Conservation (phyloP, 2,797 vertebrate genomes). For the Falco columbarius region DNA sequence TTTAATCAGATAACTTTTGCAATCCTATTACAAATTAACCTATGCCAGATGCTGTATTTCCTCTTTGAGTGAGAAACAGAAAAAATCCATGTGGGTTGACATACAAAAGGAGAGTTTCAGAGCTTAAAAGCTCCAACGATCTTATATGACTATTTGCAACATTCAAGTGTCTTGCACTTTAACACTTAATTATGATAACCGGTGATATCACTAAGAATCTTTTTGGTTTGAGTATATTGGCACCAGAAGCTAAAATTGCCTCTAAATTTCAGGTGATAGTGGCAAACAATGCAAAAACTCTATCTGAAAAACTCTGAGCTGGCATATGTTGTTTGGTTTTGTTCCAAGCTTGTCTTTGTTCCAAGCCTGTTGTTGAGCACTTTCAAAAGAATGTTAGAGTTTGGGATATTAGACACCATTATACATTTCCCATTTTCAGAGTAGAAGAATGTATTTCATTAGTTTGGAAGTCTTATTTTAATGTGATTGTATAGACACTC, state of each 20-base stretch:
- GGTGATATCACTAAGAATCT: not conserved
- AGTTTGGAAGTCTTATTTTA: not conserved
- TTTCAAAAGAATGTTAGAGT: not conserved
- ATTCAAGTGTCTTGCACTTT: not conserved
- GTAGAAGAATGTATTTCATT: not conserved
- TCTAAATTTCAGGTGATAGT: not conserved
- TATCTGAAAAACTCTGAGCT: not conserved
- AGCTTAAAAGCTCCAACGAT: not conserved
- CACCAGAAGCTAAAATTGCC: not conserved
- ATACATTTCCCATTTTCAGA: not conserved
- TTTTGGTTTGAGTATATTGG: not conserved
- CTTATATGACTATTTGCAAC: not conserved
- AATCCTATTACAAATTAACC: not conserved
- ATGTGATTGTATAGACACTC: not conserved
- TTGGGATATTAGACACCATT: not conserved
- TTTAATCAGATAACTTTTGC: slow-evolving; percentile 15
- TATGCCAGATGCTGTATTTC: not conserved
- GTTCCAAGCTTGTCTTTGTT: not conserved
- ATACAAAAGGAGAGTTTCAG: not conserved
- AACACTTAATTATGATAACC: not conserved
- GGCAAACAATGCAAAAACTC: not conserved
- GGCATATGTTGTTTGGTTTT: not conserved
- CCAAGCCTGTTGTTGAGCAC: not conserved
- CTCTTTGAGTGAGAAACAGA: not conserved
- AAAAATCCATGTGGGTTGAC: not conserved